These are phyloP conservation scores for Lontra canadensis DNA, from an alignment of 2,113 vertebrate species.

Conservation along the genomic window DNA sequence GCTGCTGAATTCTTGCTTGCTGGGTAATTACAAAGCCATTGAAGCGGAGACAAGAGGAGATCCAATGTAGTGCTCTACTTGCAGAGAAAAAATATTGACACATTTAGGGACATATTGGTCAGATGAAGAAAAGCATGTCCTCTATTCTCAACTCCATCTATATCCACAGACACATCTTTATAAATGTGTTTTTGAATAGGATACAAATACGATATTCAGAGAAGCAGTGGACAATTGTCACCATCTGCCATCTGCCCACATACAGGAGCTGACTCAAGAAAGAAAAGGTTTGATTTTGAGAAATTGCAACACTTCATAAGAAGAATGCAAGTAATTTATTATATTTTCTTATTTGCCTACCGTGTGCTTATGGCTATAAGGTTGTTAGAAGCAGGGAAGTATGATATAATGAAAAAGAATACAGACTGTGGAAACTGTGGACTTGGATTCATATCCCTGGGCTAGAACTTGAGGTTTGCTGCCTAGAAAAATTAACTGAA, in stretches of 20 bases:
- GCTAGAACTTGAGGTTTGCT: background rate
- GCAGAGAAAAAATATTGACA: conserved; percentile 64
- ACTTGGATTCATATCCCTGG: background rate
- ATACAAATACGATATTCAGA: conserved; percentile 65
- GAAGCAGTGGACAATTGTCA: conserved; percentile 67
- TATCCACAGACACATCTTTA: conserved; percentile 50
- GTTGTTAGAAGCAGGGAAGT: background rate
- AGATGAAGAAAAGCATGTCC: conserved; percentile 38
- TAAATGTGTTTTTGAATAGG: conserved; percentile 67
- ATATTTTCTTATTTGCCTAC: conserved; percentile 37
- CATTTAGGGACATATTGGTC: conserved; percentile 39
- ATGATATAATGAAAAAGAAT: background rate
- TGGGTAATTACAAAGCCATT: conserved; percentile 39
- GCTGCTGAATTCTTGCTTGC: background rate
- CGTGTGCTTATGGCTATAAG: background rate
- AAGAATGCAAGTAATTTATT: conserved; percentile 52
- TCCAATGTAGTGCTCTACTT: conserved; percentile 37
- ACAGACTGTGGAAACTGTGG: background rate
- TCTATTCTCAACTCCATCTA: conserved; percentile 46
- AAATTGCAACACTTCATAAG: conserved; percentile 37
- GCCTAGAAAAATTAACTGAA: background rate
- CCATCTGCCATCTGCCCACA: conserved; percentile 69
- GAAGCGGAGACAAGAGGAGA: conserved; percentile 39
- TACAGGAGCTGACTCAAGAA: conserved; percentile 27
- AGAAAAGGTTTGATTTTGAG: conserved; percentile 67